Conservation (phyloP, 2,113 vertebrate genomes). For the Vulpes lagopus region DNA sequence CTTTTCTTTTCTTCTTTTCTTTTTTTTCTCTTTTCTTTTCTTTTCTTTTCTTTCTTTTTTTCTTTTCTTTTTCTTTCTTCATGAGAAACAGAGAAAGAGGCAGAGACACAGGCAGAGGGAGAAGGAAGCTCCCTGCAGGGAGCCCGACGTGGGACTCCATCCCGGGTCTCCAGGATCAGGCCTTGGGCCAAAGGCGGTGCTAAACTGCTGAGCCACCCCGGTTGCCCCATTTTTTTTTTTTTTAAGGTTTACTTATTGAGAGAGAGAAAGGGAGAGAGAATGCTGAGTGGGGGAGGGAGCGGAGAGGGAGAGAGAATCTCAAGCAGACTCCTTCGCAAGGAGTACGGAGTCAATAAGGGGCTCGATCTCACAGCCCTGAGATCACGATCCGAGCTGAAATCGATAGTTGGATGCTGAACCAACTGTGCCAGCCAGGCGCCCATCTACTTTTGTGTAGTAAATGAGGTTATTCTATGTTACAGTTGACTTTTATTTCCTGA, state of each 20-base stretch:
- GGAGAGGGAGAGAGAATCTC: neutral
- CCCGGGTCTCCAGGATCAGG: no score
- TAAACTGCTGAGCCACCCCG: no score
- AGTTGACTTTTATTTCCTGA: neutral
- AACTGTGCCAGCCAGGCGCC: neutral
- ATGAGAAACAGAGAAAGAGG: no score
- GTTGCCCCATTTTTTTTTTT: neutral
- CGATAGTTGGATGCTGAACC: neutral
- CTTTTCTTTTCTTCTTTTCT: no score
- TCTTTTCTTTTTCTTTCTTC: no score
- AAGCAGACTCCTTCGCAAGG: neutral
- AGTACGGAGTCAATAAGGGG: neutral
- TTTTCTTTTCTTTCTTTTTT: no score
- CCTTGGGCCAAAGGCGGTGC: no score
- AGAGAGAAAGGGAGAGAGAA: neutral
- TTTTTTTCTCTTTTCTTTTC: no score
- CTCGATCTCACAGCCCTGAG: neutral
- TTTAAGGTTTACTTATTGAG: neutral
- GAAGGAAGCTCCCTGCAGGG: no score
- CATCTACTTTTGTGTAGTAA: rapidly evolving
- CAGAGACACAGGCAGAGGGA: no score
- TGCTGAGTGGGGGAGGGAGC: neutral
- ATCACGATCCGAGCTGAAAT: neutral
- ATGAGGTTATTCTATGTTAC: neutral
- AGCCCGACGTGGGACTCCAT: no score